Evolutionary conservation across 1,140 invertebrate genomes (phyloP).

Genomic region (Ceratitis capitata): DNA sequence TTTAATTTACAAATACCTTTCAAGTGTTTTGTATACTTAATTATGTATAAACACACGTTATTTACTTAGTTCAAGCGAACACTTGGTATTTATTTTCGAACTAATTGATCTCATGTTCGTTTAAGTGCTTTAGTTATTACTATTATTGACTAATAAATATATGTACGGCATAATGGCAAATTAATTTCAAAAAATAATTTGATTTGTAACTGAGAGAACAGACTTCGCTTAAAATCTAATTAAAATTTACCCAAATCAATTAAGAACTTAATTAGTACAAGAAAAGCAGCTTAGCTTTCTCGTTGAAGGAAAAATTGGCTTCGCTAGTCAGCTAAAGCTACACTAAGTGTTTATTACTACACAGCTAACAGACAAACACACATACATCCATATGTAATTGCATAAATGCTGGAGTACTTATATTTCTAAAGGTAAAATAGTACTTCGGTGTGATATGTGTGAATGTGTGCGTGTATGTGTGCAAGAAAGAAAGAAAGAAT

Average conservation of each 20-base stretch:
- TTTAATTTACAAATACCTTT: too few relatives aligned
- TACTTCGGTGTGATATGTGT: too few relatives aligned
- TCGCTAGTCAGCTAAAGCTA: not conserved
- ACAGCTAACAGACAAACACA: not conserved
- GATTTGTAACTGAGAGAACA: not conserved
- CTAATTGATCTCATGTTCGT: too few relatives aligned
- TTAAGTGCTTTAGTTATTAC: too few relatives aligned
- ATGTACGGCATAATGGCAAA: not conserved
- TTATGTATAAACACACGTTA: too few relatives aligned
- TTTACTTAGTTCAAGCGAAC: too few relatives aligned
- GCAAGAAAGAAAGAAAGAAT: not conserved
- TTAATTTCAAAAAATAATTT: not conserved
- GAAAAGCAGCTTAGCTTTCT: not conserved
- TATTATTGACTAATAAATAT: too few relatives aligned
- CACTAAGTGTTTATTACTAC: not conserved
- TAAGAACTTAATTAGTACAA: constrained; percentile 17
- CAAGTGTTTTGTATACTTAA: too few relatives aligned
- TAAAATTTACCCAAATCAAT: constrained; percentile 28
- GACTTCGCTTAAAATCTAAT: not conserved
- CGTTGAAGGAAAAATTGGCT: not conserved
- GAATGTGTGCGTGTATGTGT: not conserved
- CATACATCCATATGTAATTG: not conserved
- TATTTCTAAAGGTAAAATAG: too few relatives aligned
- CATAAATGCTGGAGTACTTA: not conserved
- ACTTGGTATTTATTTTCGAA: too few relatives aligned